Percentiles rank a stretch among this genome's conserved stretches.
phyloP scores from a whole-genome alignment of 2,888 invertebrate species.

The Cephus runcator region DNA sequence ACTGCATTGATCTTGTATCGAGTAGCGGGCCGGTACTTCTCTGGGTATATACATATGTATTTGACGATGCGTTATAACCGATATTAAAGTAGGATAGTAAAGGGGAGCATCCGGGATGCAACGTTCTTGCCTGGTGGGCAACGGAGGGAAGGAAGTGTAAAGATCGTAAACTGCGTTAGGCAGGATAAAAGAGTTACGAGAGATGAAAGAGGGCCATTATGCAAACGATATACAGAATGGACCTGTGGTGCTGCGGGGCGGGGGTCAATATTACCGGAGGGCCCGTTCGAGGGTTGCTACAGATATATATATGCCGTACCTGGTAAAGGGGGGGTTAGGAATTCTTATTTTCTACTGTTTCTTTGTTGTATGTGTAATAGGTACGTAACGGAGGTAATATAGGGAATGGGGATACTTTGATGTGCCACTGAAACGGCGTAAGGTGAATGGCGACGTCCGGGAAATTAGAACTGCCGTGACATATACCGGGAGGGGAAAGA shows the following conservation, averaged over 20 bases:
- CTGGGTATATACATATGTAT: not conserved
- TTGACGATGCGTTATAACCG: not conserved
- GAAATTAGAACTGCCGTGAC: not conserved
- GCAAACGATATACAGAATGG: constrained; percentile 3
- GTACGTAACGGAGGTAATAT: not conserved
- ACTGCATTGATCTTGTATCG: not conserved
- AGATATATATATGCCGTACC: not conserved
- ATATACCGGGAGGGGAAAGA: not conserved
- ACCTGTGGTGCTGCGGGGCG: not conserved
- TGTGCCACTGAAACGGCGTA: not conserved
- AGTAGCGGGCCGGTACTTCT: not conserved
- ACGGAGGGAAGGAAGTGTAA: constrained; percentile 1
- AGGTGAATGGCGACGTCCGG: not conserved
- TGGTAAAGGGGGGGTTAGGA: not conserved
- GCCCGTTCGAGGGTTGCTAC: not conserved
- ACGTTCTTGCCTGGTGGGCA: constrained; percentile 11
- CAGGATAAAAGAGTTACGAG: not conserved
- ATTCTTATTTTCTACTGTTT: not conserved
- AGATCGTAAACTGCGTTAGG: not conserved
- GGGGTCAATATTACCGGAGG: not conserved
- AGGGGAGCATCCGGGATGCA: not conserved
- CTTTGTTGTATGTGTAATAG: not conserved
- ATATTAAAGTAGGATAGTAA: not conserved
- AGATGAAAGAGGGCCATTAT: not conserved
- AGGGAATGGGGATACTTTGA: not conserved